Conservation (phyloP, 2,797 vertebrate genomes). For the Buceros bicornis region DNA sequence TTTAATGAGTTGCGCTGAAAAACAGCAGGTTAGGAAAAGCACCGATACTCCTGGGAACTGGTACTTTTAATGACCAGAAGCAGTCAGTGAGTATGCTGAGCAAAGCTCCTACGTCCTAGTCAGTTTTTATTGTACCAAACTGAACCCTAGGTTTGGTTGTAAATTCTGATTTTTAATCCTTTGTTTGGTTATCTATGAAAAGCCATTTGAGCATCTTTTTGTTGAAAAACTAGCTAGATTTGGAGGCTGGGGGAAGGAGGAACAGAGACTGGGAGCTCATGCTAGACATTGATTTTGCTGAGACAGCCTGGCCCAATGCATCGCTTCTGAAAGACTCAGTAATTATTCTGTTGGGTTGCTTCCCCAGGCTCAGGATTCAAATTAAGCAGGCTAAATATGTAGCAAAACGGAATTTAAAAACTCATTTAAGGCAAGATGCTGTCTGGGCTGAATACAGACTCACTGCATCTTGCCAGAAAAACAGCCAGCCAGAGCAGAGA, state of each 20-base stretch:
- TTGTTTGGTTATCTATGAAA: background rate
- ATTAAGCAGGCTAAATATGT: conserved; percentile 31
- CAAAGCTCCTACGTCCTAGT: background rate
- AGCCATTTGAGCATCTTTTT: background rate
- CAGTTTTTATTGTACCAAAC: background rate
- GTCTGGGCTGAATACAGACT: background rate
- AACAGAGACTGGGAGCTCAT: background rate
- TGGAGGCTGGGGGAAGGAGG: background rate
- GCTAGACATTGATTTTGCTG: conserved; percentile 1
- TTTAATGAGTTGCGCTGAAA: background rate
- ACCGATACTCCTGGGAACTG: background rate
- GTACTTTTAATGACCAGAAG: background rate
- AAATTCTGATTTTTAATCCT: background rate
- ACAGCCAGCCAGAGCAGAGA: background rate
- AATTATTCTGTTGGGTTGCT: conserved; percentile 44
- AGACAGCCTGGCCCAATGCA: background rate
- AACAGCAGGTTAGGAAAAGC: background rate
- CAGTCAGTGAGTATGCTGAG: background rate
- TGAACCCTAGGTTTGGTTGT: background rate
- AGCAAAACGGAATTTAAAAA: conserved; percentile 47
- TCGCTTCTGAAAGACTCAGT: background rate
- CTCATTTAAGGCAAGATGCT: conserved; percentile 22
- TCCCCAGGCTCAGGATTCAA: conserved; percentile 40
- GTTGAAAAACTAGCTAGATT: background rate
- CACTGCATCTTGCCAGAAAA: conserved; percentile 10